These are phyloP conservation scores for Temnothorax longispinosus DNA, from an alignment of 1,140 invertebrate genomes.

Conservation along the genomic window DNA sequence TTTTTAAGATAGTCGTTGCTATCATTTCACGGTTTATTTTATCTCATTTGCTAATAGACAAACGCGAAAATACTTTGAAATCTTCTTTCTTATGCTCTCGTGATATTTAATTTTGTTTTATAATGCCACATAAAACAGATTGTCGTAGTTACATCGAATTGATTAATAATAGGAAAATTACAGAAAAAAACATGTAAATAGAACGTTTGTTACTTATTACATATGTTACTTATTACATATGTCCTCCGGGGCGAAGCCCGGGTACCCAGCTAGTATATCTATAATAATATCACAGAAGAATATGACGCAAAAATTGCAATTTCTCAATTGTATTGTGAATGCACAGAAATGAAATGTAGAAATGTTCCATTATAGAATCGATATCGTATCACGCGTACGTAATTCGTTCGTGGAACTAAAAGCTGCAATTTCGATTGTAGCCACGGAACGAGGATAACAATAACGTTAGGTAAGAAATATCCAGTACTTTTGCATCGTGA, in stretches of 20 bases:
- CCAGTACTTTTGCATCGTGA: conserved; percentile 25
- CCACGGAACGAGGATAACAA: conserved; percentile 3
- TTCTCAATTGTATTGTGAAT: neutral
- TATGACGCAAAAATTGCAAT: conserved; percentile 8
- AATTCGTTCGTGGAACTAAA: neutral
- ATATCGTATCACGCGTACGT: neutral
- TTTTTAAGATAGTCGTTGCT: neutral
- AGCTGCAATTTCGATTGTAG: neutral
- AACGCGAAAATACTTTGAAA: neutral
- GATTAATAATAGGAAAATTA: neutral
- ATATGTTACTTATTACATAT: too few relatives aligned
- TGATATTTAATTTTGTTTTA: conserved; percentile 2
- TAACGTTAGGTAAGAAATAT: conserved; percentile 19
- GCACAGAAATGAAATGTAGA: neutral
- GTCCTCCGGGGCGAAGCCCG: too few relatives aligned
- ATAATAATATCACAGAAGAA: neutral
- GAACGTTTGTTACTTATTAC: too few relatives aligned
- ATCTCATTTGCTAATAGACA: neutral
- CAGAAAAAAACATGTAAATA: neutral
- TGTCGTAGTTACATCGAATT: neutral
- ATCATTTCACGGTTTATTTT: conserved; percentile 26
- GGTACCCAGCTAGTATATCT: too few relatives aligned
- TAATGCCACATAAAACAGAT: neutral
- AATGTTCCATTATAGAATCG: neutral
- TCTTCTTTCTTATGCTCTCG: neutral